Percentiles rank a stretch among this genome's conserved stretches.
Evolutionary conservation across 1,140 invertebrate species (phyloP).

Genomic region (Drosophila hydei): DNA sequence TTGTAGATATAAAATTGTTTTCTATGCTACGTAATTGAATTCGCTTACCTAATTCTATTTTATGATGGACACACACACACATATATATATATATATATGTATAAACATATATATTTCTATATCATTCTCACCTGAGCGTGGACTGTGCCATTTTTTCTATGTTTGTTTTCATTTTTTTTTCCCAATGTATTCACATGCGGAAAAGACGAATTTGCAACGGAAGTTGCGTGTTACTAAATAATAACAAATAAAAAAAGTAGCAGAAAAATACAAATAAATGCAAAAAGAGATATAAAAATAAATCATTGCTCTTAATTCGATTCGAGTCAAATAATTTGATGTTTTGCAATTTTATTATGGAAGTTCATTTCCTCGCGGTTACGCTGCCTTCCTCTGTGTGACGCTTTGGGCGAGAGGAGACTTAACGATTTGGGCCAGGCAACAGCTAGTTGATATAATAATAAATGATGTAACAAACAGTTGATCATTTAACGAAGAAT

Average conservation of each 20-base stretch:
- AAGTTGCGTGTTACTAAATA: constrained; percentile 66
- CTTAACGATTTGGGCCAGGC: constrained; percentile 42
- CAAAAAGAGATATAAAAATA: constrained; percentile 38
- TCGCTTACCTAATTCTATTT: constrained; percentile 48
- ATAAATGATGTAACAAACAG: constrained; percentile 21
- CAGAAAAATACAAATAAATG: constrained; percentile 12
- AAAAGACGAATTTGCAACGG: constrained; percentile 77
- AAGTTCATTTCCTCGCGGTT: constrained; percentile 51
- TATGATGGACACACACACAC: constrained; percentile 8
- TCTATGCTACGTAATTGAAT: constrained; percentile 66
- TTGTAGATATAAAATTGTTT: constrained; percentile 50
- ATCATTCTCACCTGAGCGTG: constrained; percentile 62
- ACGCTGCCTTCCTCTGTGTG: constrained; percentile 10
- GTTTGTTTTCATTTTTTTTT: constrained; percentile 22
- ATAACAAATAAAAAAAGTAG: constrained; percentile 7
- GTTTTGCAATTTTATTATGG: constrained; percentile 61
- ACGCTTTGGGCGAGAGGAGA: background rate
- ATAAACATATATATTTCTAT: constrained; percentile 32
- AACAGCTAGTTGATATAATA: constrained; percentile 9
- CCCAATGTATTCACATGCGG: constrained; percentile 44
- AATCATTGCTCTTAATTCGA: constrained; percentile 75
- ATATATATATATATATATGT: background rate
- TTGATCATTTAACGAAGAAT: background rate
- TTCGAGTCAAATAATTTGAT: constrained; percentile 53
- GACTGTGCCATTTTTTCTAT: constrained; percentile 25